Conservation (phyloP, 2,797 vertebrate species). For the Ceyx erithaca region DNA sequence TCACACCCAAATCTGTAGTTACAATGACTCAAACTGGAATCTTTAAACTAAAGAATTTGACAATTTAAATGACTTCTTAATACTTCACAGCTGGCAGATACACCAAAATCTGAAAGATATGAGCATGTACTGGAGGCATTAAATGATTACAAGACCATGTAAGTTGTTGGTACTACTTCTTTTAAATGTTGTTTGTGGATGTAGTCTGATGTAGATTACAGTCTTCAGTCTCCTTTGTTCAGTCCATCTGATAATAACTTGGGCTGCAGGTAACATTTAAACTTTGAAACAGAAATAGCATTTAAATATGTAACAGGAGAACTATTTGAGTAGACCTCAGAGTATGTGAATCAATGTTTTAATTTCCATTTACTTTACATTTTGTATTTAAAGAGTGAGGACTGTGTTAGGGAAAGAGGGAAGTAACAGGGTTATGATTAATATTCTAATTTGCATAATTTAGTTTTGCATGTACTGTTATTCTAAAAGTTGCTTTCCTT, state of each 20-base stretch:
- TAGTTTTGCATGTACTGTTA: not conserved
- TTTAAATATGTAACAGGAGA: not conserved
- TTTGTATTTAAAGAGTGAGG: not conserved
- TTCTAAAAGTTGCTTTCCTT: not conserved
- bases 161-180: conserved; percentile 73
- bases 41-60: conserved; percentile 41
- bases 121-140: conserved; percentile 91
- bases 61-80: conserved; percentile 74
- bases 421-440: not conserved
- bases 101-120: conserved; percentile 90
- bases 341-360: not conserved
- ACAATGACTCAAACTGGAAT: not conserved
- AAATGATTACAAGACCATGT: conserved; percentile 95
- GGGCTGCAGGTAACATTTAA: not conserved
- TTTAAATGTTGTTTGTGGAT: not conserved
- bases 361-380: not conserved
- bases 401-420: not conserved
- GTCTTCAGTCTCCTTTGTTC: not conserved
- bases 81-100: conserved; percentile 88
- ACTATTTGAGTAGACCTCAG: not conserved
- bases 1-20: not conserved
- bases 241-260: not conserved
- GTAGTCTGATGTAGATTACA: not conserved
- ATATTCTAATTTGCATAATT: not conserved
- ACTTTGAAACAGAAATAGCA: not conserved